A percentile compares a stretch with the other conserved stretches of the same genome.
Conservation (phyloP, 2,113 vertebrate species). For the Connochaetes taurinus region DNA sequence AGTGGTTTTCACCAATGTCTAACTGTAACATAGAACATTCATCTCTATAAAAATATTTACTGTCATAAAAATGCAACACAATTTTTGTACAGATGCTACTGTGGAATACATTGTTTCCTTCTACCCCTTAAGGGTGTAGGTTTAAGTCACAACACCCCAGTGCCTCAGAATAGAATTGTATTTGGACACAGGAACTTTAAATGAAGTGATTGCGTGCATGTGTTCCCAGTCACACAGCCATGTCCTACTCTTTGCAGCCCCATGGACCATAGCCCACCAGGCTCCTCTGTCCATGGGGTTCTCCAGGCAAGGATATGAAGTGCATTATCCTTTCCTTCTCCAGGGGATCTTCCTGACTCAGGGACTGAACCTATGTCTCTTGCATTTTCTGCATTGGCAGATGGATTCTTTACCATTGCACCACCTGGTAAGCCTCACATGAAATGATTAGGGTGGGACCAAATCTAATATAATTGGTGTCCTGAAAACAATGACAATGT, state of each 20-base stretch:
- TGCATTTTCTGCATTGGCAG: neutral
- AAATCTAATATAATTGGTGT: neutral
- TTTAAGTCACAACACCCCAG: neutral
- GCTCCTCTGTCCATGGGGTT: neutral
- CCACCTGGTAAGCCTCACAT: neutral
- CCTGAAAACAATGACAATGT: neutral
- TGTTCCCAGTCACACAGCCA: neutral
- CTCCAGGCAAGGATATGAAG: neutral
- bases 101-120: neutral
- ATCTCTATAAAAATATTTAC: neutral
- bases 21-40: neutral
- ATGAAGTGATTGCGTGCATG: neutral
- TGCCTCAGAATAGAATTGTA: neutral
- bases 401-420: neutral
- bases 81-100: neutral
- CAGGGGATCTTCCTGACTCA: neutral
- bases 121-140: neutral
- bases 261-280: neutral
- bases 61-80: neutral
- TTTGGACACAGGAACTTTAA: neutral
- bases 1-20: neutral
- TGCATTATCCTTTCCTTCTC: neutral
- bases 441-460: neutral
- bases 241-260: neutral
- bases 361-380: neutral